These are phyloP conservation scores for Cynoglossus semilaevis DNA, from an alignment of 2,113 vertebrate genomes.

Conservation along the genomic window DNA sequence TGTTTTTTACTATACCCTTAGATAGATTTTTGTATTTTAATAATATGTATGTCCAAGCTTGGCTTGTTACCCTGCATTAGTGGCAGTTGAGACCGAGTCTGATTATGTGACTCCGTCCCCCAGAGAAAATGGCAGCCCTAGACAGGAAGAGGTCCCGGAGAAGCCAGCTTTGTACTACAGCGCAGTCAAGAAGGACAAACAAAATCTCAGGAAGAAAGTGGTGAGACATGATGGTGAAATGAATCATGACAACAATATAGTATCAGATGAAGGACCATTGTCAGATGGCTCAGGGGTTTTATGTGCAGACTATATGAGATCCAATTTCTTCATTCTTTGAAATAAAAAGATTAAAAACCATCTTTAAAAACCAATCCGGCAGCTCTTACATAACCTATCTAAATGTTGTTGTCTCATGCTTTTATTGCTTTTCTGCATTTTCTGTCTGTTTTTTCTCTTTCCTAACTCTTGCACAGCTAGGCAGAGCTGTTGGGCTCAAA, in stretches of 20 bases:
- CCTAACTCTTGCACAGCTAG: constrained; percentile 82
- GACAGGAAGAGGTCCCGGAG: constrained; percentile 86
- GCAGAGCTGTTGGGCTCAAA: constrained; percentile 85
- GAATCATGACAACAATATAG: constrained; percentile 56
- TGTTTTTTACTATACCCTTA: constrained; percentile 59
- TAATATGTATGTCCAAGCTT: constrained; percentile 81
- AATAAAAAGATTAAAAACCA: not conserved
- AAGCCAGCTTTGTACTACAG: constrained; percentile 86
- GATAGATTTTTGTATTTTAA: constrained; percentile 70
- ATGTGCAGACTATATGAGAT: constrained; percentile 45
- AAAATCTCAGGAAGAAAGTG: constrained; percentile 89
- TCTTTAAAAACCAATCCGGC: constrained; percentile 13
- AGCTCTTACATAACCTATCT: constrained; percentile 66
- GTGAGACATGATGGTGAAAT: constrained; percentile 79
- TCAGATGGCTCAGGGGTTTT: constrained; percentile 50
- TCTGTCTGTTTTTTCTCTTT: constrained; percentile 79
- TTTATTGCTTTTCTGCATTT: constrained; percentile 80
- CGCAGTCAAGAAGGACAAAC: constrained; percentile 87
- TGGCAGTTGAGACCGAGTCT: constrained; percentile 71
- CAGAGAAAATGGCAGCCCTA: constrained; percentile 89
- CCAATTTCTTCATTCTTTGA: constrained; percentile 50
- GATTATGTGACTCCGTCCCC: constrained; percentile 79
- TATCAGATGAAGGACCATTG: constrained; percentile 60
- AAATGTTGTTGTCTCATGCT: constrained; percentile 75
- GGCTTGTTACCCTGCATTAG: constrained; percentile 71